Evolutionary conservation across 2,113 vertebrate species (phyloP).

Genomic region (Phalacrocorax carbo): DNA sequence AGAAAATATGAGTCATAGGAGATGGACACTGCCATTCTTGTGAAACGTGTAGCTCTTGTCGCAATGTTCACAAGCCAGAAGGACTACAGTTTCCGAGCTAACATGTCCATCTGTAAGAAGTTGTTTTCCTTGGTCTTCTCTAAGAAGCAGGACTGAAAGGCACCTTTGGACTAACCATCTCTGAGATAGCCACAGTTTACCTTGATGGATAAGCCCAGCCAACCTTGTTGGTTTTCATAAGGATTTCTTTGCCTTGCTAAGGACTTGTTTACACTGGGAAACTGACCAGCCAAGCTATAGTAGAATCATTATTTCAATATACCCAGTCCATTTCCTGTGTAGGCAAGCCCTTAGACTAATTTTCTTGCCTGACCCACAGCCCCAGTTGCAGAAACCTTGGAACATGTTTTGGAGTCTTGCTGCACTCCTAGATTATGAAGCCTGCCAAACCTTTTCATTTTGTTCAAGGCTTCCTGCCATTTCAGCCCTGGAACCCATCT

Average conservation of each 20-base stretch:
- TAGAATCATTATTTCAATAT: not conserved
- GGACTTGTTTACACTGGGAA: not conserved
- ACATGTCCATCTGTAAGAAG: not conserved
- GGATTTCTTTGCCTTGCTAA: not conserved
- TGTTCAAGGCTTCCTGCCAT: not conserved
- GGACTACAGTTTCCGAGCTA: not conserved
- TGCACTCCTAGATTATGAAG: not conserved
- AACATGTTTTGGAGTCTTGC: not conserved
- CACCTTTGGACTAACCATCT: not conserved
- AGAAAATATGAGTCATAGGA: not conserved
- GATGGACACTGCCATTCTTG: not conserved
- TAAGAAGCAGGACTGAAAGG: not conserved
- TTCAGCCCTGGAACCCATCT: not conserved
- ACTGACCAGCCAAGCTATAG: not conserved
- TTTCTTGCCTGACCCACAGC: not conserved
- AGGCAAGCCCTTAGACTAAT: not conserved
- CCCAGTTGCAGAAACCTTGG: not conserved
- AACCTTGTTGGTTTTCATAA: not conserved
- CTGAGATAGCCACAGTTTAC: not conserved
- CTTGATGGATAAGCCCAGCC: not conserved
- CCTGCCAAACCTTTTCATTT: conserved; percentile 14
- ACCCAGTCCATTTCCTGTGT: not conserved
- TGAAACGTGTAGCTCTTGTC: not conserved
- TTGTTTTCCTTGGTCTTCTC: not conserved
- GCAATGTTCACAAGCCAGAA: not conserved